phyloP scores from a whole-genome alignment of 2,113 vertebrate species.

The Silurus glanis region DNA sequence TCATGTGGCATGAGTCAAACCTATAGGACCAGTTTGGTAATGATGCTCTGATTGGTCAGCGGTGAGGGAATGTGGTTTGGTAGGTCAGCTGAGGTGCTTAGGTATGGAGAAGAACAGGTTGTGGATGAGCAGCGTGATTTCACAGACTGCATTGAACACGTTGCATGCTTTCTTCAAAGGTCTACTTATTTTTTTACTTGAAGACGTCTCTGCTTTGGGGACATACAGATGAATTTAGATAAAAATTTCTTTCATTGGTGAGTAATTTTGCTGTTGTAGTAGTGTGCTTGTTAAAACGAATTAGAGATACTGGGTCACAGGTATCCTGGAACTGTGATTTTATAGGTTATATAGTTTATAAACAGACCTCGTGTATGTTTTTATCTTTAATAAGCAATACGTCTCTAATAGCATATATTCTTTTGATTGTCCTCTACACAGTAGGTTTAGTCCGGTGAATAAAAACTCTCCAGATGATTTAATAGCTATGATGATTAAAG shows the following conservation, averaged over 20 bases:
- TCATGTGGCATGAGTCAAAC: constrained; percentile 33
- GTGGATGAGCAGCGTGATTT: constrained; percentile 32
- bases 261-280: constrained; percentile 37
- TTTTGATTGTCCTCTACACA: background rate
- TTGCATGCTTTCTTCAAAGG: constrained; percentile 27
- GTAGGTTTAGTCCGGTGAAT: background rate
- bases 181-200: constrained; percentile 12
- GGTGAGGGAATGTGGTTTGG: constrained; percentile 52
- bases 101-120: constrained; percentile 68
- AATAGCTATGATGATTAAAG: background rate
- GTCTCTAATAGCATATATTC: background rate
- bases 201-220: background rate
- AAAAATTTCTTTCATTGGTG: constrained; percentile 58
- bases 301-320: background rate
- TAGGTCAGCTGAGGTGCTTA: constrained; percentile 46
- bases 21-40: constrained; percentile 59
- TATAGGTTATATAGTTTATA: background rate
- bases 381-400: background rate
- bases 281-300: background rate
- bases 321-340: background rate
- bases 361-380: background rate
- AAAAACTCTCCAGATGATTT: background rate
- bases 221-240: background rate
- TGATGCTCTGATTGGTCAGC: constrained; percentile 39
- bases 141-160: constrained; percentile 46